phyloP scores from a whole-genome alignment of 2,888 invertebrate genomes.

The Diaphora mendica region DNA sequence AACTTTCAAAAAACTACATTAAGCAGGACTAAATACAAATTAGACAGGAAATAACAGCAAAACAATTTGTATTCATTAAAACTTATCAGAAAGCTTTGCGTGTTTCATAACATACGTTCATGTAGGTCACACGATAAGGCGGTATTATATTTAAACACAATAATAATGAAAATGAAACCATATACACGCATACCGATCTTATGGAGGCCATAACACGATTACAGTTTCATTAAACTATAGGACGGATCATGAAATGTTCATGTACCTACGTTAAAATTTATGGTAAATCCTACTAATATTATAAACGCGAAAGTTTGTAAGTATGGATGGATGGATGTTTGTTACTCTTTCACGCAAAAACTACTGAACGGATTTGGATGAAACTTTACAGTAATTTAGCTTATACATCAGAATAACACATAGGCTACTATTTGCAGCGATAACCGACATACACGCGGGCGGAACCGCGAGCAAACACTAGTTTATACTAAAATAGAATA shows the following conservation, averaged over 20 bases:
- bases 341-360: too few relatives aligned
- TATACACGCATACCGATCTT: constrained; percentile 31
- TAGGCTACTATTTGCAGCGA: too few relatives aligned
- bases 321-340: too few relatives aligned
- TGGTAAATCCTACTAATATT: background rate
- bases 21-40: constrained; percentile 10
- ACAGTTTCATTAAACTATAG: background rate
- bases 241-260: background rate
- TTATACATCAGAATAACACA: too few relatives aligned
- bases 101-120: constrained; percentile 43
- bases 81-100: constrained; percentile 42
- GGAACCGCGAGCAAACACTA: too few relatives aligned
- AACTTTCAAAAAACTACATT: background rate
- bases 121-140: constrained; percentile 49
- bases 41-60: constrained; percentile 36
- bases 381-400: too few relatives aligned
- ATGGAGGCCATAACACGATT: background rate
- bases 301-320: too few relatives aligned
- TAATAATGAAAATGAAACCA: constrained; percentile 31
- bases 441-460: too few relatives aligned
- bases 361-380: too few relatives aligned
- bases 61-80: constrained; percentile 47
- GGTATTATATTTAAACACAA: constrained; percentile 25
- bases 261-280: background rate
- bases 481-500: too few relatives aligned